Base-by-base conservation (phyloP, 1,140 invertebrate genomes). In the Drosophila serrata region DNA sequence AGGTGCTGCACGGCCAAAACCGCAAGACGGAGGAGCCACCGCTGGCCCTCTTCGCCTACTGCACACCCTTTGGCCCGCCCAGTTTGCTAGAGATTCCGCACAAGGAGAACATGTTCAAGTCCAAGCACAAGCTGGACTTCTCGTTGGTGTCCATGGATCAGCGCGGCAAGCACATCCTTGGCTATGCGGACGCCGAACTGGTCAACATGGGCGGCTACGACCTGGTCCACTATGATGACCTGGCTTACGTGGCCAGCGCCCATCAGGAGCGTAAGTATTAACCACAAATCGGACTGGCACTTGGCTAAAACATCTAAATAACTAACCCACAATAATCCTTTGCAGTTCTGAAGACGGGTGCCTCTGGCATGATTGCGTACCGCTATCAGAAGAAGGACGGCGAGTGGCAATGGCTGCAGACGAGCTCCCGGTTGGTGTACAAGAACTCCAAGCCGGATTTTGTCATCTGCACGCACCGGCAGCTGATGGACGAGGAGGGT, bases 401-500 rank as follows among this genome's bases (percentile, higher is more conserved):
- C 4, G 96, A 97, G 73, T 99, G 98, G 98, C 97, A 99, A 93
- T 99, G 98, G 98, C 93, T 99, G 27, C 99, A 99, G 94, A 99
- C 98, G 1, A 99, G 98, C 79, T 99, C 98, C 6, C 95, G 98
- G 82, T 95, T 99, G 49, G 98, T 99, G 35, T 99, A 99, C 94
- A 99, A 99, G 94, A 99, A 99, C 93, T 99, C 98, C 72, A 99
- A 99, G 93, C 98, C 99, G 3, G 99, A 99, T 93, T 99, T 99
- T 93, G 98, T 99, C 64, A 98, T 99, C 67, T 98, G 97, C 92
- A 99, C 98, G 35, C 99, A 99, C 94, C 95, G 98, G 75, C 98
- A 99, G 51, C 95, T 99, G 6, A 99, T 99, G 99, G 98, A 99
- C 92, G 99, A 99, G 93, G 99, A 99, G 95, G 99, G 98, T 13